Percentiles rank a stretch among this genome's conserved stretches.
Evolutionary conservation across 2,888 invertebrate species (phyloP).

Genomic region (Spicauda simplicius): DNA sequence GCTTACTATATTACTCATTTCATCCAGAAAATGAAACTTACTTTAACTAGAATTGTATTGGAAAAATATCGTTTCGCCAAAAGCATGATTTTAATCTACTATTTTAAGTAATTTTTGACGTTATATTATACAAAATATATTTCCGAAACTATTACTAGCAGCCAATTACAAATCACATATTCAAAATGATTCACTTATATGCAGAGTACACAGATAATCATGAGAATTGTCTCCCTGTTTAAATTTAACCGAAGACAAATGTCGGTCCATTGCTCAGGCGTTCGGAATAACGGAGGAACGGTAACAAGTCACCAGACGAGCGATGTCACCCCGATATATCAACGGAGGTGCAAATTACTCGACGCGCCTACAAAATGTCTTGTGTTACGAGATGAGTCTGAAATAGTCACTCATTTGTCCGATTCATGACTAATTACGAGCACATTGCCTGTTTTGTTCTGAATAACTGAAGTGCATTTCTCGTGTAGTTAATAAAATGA

Average conservation of each 20-base stretch:
- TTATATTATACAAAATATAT: too few relatives aligned
- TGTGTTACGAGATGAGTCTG: slow-evolving; percentile 20
- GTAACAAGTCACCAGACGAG: slow-evolving; percentile 18
- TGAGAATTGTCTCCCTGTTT: slow-evolving; percentile 20
- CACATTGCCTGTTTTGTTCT: neutral
- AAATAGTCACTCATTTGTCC: slow-evolving; percentile 34
- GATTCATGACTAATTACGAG: slow-evolving; percentile 17
- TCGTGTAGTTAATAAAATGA: too few relatives aligned
- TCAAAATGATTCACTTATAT: too few relatives aligned
- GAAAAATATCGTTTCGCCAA: too few relatives aligned
- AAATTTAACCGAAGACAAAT: slow-evolving; percentile 34
- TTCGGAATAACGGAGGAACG: slow-evolving; percentile 31
- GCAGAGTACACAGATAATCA: neutral
- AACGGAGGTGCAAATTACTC: slow-evolving; percentile 42
- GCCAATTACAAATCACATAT: too few relatives aligned
- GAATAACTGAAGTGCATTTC: too few relatives aligned
- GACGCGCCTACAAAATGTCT: slow-evolving; percentile 39
- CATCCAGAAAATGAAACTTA: too few relatives aligned
- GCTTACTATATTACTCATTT: too few relatives aligned
- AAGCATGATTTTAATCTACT: too few relatives aligned
- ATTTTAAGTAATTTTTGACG: too few relatives aligned
- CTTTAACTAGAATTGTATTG: too few relatives aligned
- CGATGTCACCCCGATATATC: slow-evolving; percentile 16
- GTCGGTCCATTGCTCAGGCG: slow-evolving; percentile 34
- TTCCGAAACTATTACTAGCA: too few relatives aligned